Evolutionary conservation across 2,113 vertebrate genomes (phyloP).

Genomic region (Crocuta crocuta): DNA sequence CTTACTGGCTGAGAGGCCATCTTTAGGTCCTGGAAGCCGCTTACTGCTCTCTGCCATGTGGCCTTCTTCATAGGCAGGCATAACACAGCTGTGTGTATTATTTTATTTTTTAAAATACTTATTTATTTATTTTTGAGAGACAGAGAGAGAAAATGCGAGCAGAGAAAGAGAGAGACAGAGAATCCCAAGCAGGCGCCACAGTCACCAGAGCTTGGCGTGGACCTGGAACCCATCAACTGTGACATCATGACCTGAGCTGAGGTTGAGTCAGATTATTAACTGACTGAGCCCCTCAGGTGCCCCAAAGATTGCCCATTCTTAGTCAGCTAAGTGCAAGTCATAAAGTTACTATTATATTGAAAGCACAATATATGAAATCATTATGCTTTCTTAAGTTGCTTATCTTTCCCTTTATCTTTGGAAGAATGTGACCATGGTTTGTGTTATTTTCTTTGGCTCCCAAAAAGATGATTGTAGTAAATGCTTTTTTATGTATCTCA

Average conservation of each 20-base stretch:
- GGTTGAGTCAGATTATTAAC: too few relatives aligned
- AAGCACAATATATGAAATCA: background rate
- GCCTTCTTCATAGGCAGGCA: too few relatives aligned
- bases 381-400: background rate
- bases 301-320: background rate
- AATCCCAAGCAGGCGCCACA: too few relatives aligned
- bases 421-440: background rate
- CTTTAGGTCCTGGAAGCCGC: background rate
- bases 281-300: too few relatives aligned
- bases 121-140: too few relatives aligned
- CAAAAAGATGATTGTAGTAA: background rate
- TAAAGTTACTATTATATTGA: background rate
- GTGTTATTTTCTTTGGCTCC: background rate
- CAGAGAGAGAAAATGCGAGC: too few relatives aligned
- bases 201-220: too few relatives aligned
- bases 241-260: too few relatives aligned
- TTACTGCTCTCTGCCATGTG: fast-evolving
- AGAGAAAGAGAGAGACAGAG: too few relatives aligned
- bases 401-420: background rate
- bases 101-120: too few relatives aligned
- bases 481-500: background rate
- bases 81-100: fast-evolving
- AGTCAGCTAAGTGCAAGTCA: background rate
- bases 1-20: background rate
- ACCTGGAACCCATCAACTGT: too few relatives aligned